Conservation (phyloP, 2,888 invertebrate genomes). For the Eupithecia insigniata region DNA sequence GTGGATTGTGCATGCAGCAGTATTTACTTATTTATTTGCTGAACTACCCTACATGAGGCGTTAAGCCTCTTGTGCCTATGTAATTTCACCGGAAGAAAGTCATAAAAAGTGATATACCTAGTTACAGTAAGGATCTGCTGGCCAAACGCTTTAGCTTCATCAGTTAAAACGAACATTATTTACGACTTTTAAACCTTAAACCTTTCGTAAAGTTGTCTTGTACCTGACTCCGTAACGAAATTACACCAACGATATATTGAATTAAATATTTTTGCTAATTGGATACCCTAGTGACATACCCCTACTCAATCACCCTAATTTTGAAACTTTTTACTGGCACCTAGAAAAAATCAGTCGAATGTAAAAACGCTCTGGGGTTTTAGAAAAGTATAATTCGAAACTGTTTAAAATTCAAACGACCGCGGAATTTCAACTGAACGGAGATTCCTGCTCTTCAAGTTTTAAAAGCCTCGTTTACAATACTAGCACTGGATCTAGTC, state of each 20-base stretch:
- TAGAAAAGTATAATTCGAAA: slow-evolving; percentile 30
- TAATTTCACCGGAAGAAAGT: too few species aligned
- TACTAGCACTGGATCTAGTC: slow-evolving; percentile 8
- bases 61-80: too few species aligned
- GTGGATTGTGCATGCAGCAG: too few species aligned
- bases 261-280: not conserved
- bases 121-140: too few species aligned
- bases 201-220: not conserved
- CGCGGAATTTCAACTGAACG: slow-evolving; percentile 24
- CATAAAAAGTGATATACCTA: too few species aligned
- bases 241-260: not conserved
- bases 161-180: not conserved
- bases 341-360: slow-evolving; percentile 4
- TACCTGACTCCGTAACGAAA: too few species aligned
- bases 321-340: not conserved
- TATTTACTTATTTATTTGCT: too few species aligned
- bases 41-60: too few species aligned
- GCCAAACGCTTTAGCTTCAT: too few species aligned
- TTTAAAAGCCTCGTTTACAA: slow-evolving; percentile 21
- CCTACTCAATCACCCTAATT: not conserved
- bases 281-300: not conserved
- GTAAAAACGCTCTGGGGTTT: slow-evolving; percentile 22
- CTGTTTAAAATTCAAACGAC: slow-evolving; percentile 31
- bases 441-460: slow-evolving; percentile 20
- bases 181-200: not conserved